These are phyloP conservation scores for Andrena cerasifolii DNA, from an alignment of 1,140 invertebrate genomes.

Conservation along the genomic window DNA sequence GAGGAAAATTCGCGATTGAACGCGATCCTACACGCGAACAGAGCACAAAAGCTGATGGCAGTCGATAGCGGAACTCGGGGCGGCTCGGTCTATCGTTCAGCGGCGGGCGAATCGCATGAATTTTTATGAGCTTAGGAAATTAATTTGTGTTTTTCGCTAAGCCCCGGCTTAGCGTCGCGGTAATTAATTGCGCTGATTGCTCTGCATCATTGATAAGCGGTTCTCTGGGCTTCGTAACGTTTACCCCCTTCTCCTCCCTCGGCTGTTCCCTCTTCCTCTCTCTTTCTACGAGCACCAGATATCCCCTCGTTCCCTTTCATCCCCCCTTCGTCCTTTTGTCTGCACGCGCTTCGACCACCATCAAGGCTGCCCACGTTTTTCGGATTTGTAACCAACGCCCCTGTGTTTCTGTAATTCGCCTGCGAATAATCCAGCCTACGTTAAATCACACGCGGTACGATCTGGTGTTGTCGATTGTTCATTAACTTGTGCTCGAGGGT, in stretches of 20 bases:
- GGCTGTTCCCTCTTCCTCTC: conserved; percentile 37
- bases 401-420: conserved; percentile 29
- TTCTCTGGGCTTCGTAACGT: conserved; percentile 73
- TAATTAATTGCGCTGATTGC: conserved; percentile 83
- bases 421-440: not conserved
- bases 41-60: not conserved
- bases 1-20: not conserved
- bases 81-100: conserved; percentile 9
- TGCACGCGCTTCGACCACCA: conserved; percentile 18
- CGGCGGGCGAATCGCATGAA: conserved; percentile 70
- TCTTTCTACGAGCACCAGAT: conserved; percentile 50
- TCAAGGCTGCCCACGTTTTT: conserved; percentile 12
- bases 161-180: conserved; percentile 78
- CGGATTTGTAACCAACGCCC: conserved; percentile 36
- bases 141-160: conserved; percentile 82
- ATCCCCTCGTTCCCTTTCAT: conserved; percentile 27
- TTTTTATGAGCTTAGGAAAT: conserved; percentile 82
- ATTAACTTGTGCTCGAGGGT: no score
- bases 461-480: conserved; percentile 3
- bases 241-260: conserved; percentile 52
- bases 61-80: conserved; percentile 14
- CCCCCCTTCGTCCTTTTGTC: conserved; percentile 39
- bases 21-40: not conserved
- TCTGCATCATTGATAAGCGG: conserved; percentile 81
- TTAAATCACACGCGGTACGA: conserved; percentile 18